Percentiles rank a stretch among this genome's conserved stretches.
Conservation (phyloP, 2,888 invertebrate genomes). For the Clanis bilineata region DNA sequence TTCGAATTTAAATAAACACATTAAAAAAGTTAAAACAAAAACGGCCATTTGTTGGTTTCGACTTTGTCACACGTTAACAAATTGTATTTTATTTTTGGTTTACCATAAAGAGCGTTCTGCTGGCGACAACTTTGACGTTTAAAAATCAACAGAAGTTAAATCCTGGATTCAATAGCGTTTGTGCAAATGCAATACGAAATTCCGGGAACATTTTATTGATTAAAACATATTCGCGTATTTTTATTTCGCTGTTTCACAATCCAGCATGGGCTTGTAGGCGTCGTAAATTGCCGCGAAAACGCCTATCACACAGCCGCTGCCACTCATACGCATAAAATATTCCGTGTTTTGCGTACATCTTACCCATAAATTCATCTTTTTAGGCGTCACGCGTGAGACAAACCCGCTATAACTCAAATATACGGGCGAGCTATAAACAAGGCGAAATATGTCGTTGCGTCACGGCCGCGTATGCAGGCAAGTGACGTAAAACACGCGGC, state of each 20-base stretch:
- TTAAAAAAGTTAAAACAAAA: background rate
- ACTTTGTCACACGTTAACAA: background rate
- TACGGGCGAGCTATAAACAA: conserved; percentile 53
- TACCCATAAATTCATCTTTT: conserved; percentile 56
- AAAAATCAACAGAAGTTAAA: conserved; percentile 8
- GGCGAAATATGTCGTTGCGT: conserved; percentile 36
- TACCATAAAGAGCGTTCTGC: background rate
- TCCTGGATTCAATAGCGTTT: background rate
- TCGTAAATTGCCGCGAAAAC: conserved; percentile 19
- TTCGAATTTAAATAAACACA: background rate
- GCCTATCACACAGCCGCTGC: conserved; percentile 31
- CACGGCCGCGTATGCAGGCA: conserved; percentile 41
- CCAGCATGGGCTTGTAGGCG: background rate
- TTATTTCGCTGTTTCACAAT: background rate
- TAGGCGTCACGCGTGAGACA: conserved; percentile 47
- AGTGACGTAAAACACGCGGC: conserved; percentile 62
- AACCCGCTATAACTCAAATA: conserved; percentile 64
- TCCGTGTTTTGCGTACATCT: conserved; percentile 36
- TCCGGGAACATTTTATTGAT: background rate
- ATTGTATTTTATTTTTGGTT: conserved; percentile 8
- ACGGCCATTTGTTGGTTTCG: conserved; percentile 3
- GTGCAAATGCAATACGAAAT: background rate
- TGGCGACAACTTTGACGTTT: conserved; percentile 6
- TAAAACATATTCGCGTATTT: background rate
- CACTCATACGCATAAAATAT: conserved; percentile 40